Evolutionary conservation across 2,888 invertebrate species (phyloP), one percentile per base, ranked within the genome.

Genomic region (Thalpophila matura): DNA sequence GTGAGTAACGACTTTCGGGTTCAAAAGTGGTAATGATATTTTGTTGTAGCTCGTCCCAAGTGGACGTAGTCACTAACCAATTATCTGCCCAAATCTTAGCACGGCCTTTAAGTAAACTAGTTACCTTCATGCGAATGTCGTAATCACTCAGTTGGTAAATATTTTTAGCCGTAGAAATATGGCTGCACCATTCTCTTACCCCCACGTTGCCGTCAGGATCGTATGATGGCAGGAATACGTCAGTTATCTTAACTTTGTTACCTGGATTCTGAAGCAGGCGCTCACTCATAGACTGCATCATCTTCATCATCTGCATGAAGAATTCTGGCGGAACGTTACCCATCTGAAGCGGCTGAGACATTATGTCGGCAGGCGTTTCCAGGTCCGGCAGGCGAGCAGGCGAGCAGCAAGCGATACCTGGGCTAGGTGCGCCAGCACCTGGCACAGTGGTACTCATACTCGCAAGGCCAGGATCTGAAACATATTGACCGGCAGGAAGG

Each of bases 161-260:
- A 46, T 12, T 20, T 9, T 31, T 31, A 31, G 46, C 46, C n/a
- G 31, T 14, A 7, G 46, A 31, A 46, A 31, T 46, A 31, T 46
- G 46, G 31, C 31, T 9, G 20, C 46, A 46, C 46, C 46, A 46
- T 4, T 46, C 31, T n/a, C 46, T 29, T n/a, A 46, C 46, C 16
- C 40, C 40, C 1, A 40, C 12, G 22, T 40, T 40, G n/a, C 40
- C 40, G 6, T 40, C 40, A 4, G 40, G 40, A 24, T 14, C 24
- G 27, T 16, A 43, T 43, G 43, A 43, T 10, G 43, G 43, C 26
- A 43, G 14, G 27, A 27, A 43, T 4, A 43, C 26, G 24, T 43
- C 43, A 5, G 43, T 43, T 16, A 43, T 43, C 27, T 16, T 43
- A 2, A 43, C 4, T 26, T 27, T 43, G n/a, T n/a, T n/a, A n/a